Base-by-base conservation (phyloP, 2,888 invertebrate genomes). In the Seira ritae region DNA sequence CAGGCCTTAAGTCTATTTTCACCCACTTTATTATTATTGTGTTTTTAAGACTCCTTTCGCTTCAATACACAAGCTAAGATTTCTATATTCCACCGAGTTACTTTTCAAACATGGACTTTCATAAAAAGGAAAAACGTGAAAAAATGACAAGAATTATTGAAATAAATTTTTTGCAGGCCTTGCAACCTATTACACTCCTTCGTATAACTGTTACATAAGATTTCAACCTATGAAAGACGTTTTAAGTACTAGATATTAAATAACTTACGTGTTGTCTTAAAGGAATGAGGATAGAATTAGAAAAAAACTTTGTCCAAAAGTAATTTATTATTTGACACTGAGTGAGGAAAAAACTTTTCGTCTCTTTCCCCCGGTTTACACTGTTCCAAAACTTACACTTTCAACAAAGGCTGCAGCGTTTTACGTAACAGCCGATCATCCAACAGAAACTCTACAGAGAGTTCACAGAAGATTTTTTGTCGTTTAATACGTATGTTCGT, bases 301-400 rank as follows among this genome's bases (percentile, higher is more conserved):
- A 55, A 60, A 50, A 50, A 12, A 60, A 72, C 46, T 50, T 72
- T 72, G 17, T 17, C 37, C 67, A 65, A 71, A 78, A 71, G 79
- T 73, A 73, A 80, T 80, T 80, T 80, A 80, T 80, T 72, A 42
- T 72, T 68, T 80, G 72, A 72, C 79, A 73, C 60, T 37, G 23
- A 46, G 12, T 2, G 8, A 31, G 8, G 8, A 70, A 42, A 62
- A 24, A 77, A 46, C 31, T 71, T 71, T 46, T 66, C 50, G 19
- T 67, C 42, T 46, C 68, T n/a, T 24, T 50, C 50, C 17, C 12
- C 55, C 2, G 12, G 55, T 55, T n/a, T 46, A 1, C 24, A 8
- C 22, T 20, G 20, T 46, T 20, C 2, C 4, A 2, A 17, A 50
- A 70, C 46, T 50, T 46, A n/a, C 50, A 70, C 68, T 66, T 31